Conservation (phyloP, 2,797 vertebrate species). For the Percopsis omiscomaycus region DNA sequence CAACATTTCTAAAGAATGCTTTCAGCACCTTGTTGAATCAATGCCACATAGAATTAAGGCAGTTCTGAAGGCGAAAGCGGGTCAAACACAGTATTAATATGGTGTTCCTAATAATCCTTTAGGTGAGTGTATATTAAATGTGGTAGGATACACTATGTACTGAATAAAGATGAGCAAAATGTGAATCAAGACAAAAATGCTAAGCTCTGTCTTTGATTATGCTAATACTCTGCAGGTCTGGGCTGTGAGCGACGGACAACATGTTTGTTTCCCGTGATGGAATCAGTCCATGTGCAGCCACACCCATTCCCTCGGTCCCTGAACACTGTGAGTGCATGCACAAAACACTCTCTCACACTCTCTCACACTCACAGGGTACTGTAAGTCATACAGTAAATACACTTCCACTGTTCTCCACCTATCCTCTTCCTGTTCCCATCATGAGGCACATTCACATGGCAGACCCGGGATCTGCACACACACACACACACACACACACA, state of each 20-base stretch:
- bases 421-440: slow-evolving; percentile 53
- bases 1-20: no score
- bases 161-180: background rate
- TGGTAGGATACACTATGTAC: no score
- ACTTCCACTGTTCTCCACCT: slow-evolving; percentile 35
- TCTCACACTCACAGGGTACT: background rate
- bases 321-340: slow-evolving; percentile 5
- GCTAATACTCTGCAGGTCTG: slow-evolving; percentile 15
- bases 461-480: background rate
- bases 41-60: no score
- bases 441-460: slow-evolving; percentile 17
- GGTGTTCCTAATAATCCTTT: no score
- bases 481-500: slow-evolving; percentile 1
- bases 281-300: slow-evolving; percentile 18
- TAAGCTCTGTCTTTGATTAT: slow-evolving; percentile 35
- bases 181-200: slow-evolving; percentile 6
- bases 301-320: slow-evolving; percentile 43
- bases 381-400: slow-evolving; percentile 2
- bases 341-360: background rate
- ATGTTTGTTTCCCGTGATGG: slow-evolving; percentile 22
- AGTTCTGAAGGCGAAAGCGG: no score
- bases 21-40: no score
- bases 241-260: slow-evolving; percentile 7
- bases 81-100: no score
- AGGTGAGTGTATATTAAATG: no score